These are phyloP conservation scores for Salvelinus sp. DNA, from an alignment of 2,113 vertebrate genomes.

Conservation along the genomic window DNA sequence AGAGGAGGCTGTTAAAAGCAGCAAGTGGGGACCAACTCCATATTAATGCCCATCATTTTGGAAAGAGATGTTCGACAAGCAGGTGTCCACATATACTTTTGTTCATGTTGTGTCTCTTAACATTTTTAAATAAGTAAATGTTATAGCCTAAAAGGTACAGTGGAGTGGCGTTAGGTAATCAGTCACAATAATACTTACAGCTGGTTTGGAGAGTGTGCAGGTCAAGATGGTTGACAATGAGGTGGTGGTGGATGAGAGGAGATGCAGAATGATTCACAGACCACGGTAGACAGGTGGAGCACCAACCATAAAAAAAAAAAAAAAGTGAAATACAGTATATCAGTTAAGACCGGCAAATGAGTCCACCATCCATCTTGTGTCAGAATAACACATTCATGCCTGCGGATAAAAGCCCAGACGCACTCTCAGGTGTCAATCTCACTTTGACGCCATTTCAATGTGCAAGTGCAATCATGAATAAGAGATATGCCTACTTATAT, in stretches of 20 bases:
- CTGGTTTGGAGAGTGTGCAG: constrained; percentile 51
- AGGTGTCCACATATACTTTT: too few relatives aligned
- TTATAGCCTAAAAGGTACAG: neutral
- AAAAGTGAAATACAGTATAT: neutral
- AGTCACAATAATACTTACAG: constrained; percentile 60
- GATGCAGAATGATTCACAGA: neutral
- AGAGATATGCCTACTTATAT: too few relatives aligned
- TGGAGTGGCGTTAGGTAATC: neutral
- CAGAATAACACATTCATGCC: neutral
- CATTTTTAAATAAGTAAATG: too few relatives aligned
- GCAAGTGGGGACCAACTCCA: too few relatives aligned
- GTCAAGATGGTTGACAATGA: constrained; percentile 20
- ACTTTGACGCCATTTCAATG: neutral
- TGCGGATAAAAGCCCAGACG: neutral
- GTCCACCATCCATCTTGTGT: neutral
- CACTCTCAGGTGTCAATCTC: neutral
- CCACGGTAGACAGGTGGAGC: neutral
- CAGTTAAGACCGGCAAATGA: neutral
- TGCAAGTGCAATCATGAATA: neutral
- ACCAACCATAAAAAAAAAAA: constrained; percentile 25
- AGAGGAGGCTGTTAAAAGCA: too few relatives aligned
- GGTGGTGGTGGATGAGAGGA: neutral
- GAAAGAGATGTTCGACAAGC: too few relatives aligned
- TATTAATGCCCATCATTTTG: too few relatives aligned
- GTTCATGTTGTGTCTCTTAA: neutral